Evolutionary conservation across 2,888 invertebrate genomes (phyloP).

Genomic region (Diploptera punctata): DNA sequence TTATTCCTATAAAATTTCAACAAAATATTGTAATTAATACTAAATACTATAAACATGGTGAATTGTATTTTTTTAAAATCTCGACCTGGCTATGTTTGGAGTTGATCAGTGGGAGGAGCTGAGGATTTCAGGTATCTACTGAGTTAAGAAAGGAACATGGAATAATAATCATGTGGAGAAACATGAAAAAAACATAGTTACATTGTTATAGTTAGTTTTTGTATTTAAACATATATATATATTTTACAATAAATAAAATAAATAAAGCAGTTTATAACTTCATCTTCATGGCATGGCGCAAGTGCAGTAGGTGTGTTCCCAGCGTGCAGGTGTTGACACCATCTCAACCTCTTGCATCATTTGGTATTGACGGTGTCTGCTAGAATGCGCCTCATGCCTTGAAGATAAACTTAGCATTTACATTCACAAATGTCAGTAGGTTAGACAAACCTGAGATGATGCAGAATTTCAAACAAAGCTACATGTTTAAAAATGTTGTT

Average conservation of each 20-base stretch:
- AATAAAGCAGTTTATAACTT: not conserved
- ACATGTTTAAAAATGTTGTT: not conserved
- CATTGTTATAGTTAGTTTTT: no score
- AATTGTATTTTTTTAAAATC: no score
- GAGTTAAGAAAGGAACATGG: no score
- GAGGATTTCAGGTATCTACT: no score
- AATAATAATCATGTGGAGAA: no score
- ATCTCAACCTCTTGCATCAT: not conserved
- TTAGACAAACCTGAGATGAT: not conserved
- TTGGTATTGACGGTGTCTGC: not conserved
- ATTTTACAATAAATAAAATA: constrained; percentile 16
- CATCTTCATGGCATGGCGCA: not conserved
- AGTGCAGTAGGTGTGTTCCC: not conserved
- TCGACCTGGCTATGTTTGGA: no score
- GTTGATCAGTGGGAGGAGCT: no score
- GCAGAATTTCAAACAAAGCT: not conserved
- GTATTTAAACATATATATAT: no score
- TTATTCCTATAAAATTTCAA: no score
- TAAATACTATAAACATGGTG: no score
- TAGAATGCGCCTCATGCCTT: not conserved
- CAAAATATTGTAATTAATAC: no score
- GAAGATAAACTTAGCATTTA: not conserved
- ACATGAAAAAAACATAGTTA: no score
- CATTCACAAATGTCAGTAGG: not conserved
- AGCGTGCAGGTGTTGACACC: not conserved